Base-by-base conservation (phyloP, 2,113 vertebrate species). In the Tretioscincus oriximinensis region DNA sequence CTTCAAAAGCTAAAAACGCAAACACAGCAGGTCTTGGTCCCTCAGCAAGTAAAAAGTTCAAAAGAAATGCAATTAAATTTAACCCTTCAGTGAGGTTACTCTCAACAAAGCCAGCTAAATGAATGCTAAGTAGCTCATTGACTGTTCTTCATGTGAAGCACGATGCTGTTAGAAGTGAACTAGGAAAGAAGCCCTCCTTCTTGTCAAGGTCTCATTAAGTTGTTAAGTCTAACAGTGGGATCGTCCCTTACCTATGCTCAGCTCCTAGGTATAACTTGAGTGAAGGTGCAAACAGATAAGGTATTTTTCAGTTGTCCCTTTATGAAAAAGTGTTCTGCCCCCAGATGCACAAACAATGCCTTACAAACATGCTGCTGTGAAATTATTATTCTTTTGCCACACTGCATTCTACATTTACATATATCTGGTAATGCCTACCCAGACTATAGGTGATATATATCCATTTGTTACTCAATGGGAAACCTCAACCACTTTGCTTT, bases 1-100 rank as follows among this genome's bases (percentile, higher is more conserved):
- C 72, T 61, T 24, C 4, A 81, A 81, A 63, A 82, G 79, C 64
- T 65, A 80, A 87, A 87, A 84, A 68, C 67, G 70, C 49, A 63
- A 79, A 3, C 45, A 81, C 68, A 84, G 24, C 65, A 88, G 73
- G 21, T 89, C 11, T 49, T 86, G 77, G 26, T 63, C 64, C 66
- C 85, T 63, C 26, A 31, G 49, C 68, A 73, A 77, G 67, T 35
- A 87, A 81, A 11, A 74, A 73, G 45, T 87, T 81, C 76, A 87
- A 21, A 81, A 81, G 67, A 87, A 84, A 84, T 58, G 77, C 73
- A 18, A 24, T 69, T 79, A 89, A 71, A 24, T 64, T 89, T 88
- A 87, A 88, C 82, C 54, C 78, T 81, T 71, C 21, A 77, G 82
- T 73, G 85, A 85, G 73, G 21, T 0, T 45, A 31, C 78, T 90